Base-by-base conservation (phyloP, 2,888 invertebrate species). In the Plemyria rubiginata region DNA sequence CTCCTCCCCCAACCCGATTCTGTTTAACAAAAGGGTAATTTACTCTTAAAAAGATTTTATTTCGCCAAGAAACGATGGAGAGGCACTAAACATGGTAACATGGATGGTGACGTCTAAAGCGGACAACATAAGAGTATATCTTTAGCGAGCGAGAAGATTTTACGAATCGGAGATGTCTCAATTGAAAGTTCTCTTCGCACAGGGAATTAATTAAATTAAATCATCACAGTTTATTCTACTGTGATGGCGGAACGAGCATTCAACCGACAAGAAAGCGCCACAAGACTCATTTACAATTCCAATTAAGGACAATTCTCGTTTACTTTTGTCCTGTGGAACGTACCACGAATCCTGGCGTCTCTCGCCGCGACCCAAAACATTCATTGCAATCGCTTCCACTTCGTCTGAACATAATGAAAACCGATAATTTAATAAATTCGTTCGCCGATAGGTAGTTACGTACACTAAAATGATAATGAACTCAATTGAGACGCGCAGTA, bases 231-330 rank as follows among this genome's bases (percentile, higher is more conserved):
- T 90, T 91, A 88, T 87, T 90, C 85, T 84, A 86, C 84, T 81
- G 87, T 85, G 87, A 86, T 85, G 85, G 83, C 79, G 78, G 80
- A 78, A 79, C 81, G 85, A 81, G 82, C 87, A 83, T 86, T 85
- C 85, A 85, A 86, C 87, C 85, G 85, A 84, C 88, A 88, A 88
- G 89, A 88, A 86, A 88, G 85, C 83, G 87, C 87, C 88, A 82
- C 86, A 85, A 85, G 85, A 85, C 89, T 90, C 90, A 90, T 91
- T 90, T 91, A 90, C 90, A 90, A 91, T 90, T 91, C 88, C 88
- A 91, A 91, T 90, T 90, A 90, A 85, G 86, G 86, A 84, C 87
- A 84, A 87, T 90, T 87, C 88, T 88, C 90, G 87, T 90, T 91
- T 90, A 88, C 88, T 88, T 88, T 87, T 87, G 85, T 87, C 82